Conservation (phyloP, 1,140 invertebrate species). For the Asbolus verrucosus region DNA sequence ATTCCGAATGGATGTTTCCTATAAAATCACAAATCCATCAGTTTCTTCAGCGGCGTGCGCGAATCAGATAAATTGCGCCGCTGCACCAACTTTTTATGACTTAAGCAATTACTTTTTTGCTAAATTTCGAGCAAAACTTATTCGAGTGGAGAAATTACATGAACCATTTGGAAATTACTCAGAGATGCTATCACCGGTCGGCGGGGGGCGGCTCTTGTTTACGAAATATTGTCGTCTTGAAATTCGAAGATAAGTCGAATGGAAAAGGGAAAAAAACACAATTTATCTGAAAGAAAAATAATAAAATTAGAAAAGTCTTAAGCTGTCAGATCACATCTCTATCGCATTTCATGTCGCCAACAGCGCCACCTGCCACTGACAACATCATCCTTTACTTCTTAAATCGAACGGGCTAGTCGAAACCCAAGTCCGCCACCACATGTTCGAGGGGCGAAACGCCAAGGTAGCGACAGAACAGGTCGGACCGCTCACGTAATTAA, state of each 20-base stretch:
- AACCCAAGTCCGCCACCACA: conserved; percentile 7
- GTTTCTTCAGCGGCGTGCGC: conserved; percentile 27
- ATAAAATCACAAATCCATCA: conserved; percentile 45
- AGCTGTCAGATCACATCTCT: conserved; percentile 53
- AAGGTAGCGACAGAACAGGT: not conserved
- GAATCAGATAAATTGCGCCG: conserved; percentile 37
- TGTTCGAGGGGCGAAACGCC: not conserved
- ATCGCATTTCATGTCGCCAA: conserved; percentile 53
- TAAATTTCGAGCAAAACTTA: conserved; percentile 1
- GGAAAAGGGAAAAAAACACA: conserved; percentile 42
- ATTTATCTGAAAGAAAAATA: conserved; percentile 53
- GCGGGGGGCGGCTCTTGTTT: conserved; percentile 20
- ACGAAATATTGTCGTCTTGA: conserved; percentile 35
- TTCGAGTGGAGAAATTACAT: conserved; percentile 5
- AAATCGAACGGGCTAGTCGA: conserved; percentile 51
- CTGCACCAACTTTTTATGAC: conserved; percentile 18
- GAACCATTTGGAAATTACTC: conserved; percentile 40
- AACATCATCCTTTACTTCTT: conserved; percentile 56
- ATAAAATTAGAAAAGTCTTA: conserved; percentile 54
- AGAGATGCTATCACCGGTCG: conserved; percentile 1
- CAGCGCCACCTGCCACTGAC: conserved; percentile 52
- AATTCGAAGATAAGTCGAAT: conserved; percentile 31
- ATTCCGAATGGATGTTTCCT: conserved; percentile 31
- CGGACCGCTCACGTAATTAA: not conserved
- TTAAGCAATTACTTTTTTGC: conserved; percentile 38